Evolutionary conservation across 2,797 vertebrate genomes (phyloP).

Genomic region (Crypturellus tataupa): DNA sequence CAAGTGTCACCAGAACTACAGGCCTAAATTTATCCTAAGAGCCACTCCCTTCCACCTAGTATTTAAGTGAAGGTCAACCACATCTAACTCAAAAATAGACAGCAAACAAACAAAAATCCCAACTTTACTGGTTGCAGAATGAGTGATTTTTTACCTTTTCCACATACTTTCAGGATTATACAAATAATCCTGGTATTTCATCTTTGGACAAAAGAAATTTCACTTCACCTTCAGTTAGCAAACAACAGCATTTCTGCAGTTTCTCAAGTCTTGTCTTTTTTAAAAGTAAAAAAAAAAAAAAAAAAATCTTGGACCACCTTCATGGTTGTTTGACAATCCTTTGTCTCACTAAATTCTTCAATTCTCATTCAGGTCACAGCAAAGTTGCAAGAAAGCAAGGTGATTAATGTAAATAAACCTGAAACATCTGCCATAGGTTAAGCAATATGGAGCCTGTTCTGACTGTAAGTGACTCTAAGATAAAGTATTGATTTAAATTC

Average conservation of each 20-base stretch:
- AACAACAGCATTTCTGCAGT: background rate
- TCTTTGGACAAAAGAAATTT: background rate
- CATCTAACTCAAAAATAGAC: background rate
- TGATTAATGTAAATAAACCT: background rate
- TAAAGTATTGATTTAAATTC: background rate
- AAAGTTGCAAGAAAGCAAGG: background rate
- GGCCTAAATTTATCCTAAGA: background rate
- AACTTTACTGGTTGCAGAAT: too few species aligned
- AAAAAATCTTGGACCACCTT: rapidly evolving
- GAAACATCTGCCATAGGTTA: rapidly evolving
- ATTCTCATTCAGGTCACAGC: background rate
- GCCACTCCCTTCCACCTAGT: background rate
- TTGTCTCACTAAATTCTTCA: background rate
- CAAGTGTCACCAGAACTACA: background rate
- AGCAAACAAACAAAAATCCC: too few species aligned
- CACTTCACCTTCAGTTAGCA: background rate
- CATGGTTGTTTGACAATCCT: background rate
- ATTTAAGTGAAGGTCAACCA: background rate
- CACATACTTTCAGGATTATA: too few species aligned
- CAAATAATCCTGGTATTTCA: too few species aligned
- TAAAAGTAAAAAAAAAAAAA: too few species aligned
- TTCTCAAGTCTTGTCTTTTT: background rate
- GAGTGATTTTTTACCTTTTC: too few species aligned
- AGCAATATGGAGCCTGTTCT: background rate
- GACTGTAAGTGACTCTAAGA: background rate